Evolutionary conservation across 2,888 invertebrate species (phyloP).

Genomic region (Unio pictorum): DNA sequence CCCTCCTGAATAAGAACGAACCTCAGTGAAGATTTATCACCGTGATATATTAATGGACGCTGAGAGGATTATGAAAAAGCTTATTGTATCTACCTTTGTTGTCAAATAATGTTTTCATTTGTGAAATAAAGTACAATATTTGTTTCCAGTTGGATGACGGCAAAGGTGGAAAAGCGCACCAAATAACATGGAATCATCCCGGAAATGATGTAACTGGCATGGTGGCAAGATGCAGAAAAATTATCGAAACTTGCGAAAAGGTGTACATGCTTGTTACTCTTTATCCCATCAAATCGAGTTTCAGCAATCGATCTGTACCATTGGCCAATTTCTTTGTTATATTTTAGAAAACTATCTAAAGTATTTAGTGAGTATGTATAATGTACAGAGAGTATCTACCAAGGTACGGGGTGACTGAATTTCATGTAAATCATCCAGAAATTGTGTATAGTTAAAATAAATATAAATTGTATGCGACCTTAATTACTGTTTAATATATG

Average conservation of each 20-base stretch:
- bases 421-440: no score
- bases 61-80: no score
- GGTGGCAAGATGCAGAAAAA: constrained; percentile 15
- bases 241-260: constrained; percentile 15
- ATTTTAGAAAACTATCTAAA: background rate
- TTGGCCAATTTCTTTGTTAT: background rate
- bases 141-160: constrained; percentile 18
- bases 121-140: background rate
- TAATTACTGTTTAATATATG: no score
- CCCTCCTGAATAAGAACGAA: no score
- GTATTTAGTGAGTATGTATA: no score
- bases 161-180: constrained; percentile 18
- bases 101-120: background rate
- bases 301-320: background rate
- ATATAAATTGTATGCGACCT: no score
- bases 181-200: constrained; percentile 22
- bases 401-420: no score
- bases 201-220: constrained; percentile 20
- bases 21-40: no score
- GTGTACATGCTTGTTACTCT: background rate
- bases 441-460: no score
- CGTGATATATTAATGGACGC: no score
- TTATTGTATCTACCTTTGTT: constrained; percentile 2
- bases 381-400: no score
- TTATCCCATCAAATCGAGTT: background rate